These are phyloP conservation scores for Lycocorax pyrrhopterus DNA, from an alignment of 2,113 vertebrate genomes.

Conservation along the genomic window DNA sequence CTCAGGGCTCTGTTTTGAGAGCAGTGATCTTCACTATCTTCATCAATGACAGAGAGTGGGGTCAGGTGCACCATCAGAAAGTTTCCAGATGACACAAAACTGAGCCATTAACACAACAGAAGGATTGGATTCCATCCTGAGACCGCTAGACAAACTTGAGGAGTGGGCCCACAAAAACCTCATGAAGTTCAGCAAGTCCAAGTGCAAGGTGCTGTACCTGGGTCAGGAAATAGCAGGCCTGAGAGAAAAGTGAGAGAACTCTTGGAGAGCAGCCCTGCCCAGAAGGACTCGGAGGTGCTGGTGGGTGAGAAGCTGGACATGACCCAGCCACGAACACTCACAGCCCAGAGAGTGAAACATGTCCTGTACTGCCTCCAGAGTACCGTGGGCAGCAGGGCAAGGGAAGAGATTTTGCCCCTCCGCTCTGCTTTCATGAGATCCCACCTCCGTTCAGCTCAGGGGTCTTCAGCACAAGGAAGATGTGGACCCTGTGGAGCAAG, in stretches of 20 bases:
- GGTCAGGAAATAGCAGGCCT: not conserved
- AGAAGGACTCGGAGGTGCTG: not conserved
- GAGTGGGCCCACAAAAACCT: not conserved
- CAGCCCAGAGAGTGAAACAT: not conserved
- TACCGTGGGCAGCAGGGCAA: fast-evolving
- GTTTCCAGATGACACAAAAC: not conserved
- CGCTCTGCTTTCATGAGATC: not conserved
- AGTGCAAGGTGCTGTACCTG: not conserved
- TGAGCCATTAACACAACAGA: not conserved
- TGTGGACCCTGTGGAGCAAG: not conserved
- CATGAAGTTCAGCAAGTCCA: not conserved
- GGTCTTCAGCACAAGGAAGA: not conserved
- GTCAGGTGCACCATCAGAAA: not conserved
- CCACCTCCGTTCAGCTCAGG: fast-evolving
- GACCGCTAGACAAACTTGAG: not conserved
- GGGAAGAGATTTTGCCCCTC: not conserved
- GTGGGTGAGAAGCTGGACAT: not conserved
- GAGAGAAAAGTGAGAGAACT: not conserved
- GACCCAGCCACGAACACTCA: fast-evolving
- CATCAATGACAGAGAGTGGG: not conserved
- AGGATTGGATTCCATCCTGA: not conserved
- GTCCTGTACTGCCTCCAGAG: not conserved
- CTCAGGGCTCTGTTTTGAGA: not conserved
- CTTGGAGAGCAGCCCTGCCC: not conserved
- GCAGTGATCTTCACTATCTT: fast-evolving